Base-by-base conservation (phyloP, 2,888 invertebrate genomes). In the Euzophera pinguis region DNA sequence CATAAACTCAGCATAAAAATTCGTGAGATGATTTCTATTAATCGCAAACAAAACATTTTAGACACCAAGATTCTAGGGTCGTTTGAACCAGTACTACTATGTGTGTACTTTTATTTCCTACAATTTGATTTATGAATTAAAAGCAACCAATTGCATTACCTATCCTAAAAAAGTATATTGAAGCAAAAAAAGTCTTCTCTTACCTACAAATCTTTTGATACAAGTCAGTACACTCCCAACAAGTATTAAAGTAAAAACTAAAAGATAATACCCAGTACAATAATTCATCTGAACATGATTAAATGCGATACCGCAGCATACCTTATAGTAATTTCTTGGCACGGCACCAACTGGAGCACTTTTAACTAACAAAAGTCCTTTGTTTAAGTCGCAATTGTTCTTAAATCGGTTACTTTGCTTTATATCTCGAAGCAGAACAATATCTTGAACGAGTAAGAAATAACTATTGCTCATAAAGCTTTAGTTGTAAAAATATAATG, bases 361-460 rank as follows among this genome's bases (percentile, higher is more conserved):
- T 38, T 35, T 27, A 35, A 47, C 35, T 48, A 27, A 48, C 42
- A 45, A 45, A 45, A 49, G 49, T 49, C 38, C 27, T 49, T 49
- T 49, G 49, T 49, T 49, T 49, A 12, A 39, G 29, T 37, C 27
- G 48, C 17, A 27, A 39, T 39, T 45, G 32, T 49, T 49, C 49
- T 49, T 49, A 29, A 49, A 49, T 48, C 37, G 22, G 22, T 48
- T 48, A 48, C 48, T 48, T 48, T 48, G 45, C 32, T 32, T 32
- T 45, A 32, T 32, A 45, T 43, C 12, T 14, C 13, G 12, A 13
- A 12, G 9, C 9, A 29, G 27, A 8, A 13, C 43, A 7, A 29
- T 32, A 32, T 32, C 45, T 43, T 43, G 13, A 27, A 1, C 5
- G 17, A 12, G 32, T 16, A 32, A 0, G 16, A 32, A 16, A 32